Conservation (phyloP, 2,797 vertebrate species). For the Gymnothorax javanicus region DNA sequence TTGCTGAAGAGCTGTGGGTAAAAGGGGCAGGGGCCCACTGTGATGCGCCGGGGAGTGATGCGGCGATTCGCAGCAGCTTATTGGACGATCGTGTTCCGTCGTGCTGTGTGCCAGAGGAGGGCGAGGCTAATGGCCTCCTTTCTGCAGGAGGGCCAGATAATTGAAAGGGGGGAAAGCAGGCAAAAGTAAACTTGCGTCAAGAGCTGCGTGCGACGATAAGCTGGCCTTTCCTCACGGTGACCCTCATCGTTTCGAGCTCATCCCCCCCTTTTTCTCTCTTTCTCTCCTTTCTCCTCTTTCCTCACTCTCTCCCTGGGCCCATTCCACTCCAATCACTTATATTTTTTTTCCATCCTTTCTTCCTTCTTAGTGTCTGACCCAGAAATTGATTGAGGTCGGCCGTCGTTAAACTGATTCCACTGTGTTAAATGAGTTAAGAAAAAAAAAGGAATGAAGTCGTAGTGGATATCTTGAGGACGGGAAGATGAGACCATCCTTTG, state of each 20-base stretch:
- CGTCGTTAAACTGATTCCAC: no score
- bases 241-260: constrained; percentile 1
- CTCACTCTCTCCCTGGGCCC: background rate
- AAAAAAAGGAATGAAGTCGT: no score
- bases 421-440: no score
- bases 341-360: background rate
- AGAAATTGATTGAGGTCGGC: no score
- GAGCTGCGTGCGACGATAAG: background rate
- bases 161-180: constrained; percentile 13
- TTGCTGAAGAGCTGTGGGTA: background rate
- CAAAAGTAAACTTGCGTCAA: background rate
- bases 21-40: background rate
- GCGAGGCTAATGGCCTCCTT: constrained; percentile 8
- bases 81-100: background rate
- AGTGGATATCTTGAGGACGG: no score
- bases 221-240: background rate
- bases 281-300: background rate
- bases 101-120: constrained; percentile 1
- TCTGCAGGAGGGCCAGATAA: constrained; percentile 19
- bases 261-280: no score
- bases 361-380: no score
- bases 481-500: no score
- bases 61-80: constrained; percentile 11
- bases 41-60: background rate
- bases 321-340: background rate